Conservation (phyloP, 1,140 invertebrate genomes). For the Polypedilum vanderplanki region DNA sequence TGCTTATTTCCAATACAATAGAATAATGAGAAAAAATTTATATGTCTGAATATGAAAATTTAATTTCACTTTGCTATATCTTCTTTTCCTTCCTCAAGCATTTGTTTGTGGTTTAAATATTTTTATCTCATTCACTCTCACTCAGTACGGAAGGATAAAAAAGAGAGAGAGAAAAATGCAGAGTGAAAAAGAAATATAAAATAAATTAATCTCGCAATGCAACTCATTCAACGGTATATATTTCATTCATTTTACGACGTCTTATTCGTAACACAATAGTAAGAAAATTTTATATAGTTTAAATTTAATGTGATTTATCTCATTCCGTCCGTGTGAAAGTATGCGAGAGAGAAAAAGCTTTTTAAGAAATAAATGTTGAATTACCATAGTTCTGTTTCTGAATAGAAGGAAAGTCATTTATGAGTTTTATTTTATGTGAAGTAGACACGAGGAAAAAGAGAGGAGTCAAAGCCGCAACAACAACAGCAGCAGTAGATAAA, state of each 20-base stretch:
- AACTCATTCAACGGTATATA: not conserved
- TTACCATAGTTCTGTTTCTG: not conserved
- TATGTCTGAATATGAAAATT: no score
- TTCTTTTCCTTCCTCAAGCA: not conserved
- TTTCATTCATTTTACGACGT: not conserved
- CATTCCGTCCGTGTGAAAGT: not conserved
- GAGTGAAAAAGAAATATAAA: not conserved
- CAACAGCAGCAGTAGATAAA: no score
- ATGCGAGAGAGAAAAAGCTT: not conserved
- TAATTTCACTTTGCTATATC: no score
- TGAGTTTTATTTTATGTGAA: not conserved
- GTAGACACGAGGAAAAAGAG: no score
- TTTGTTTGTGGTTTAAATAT: not conserved
- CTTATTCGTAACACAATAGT: not conserved
- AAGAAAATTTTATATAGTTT: no score
- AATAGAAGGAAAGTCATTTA: not conserved
- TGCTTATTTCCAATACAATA: no score
- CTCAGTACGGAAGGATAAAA: not conserved
- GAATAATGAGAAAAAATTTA: no score
- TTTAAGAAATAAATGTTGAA: not conserved
- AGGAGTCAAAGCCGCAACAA: no score
- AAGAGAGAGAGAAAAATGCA: no score
- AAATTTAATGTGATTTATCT: conserved; percentile 14
- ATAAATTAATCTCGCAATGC: not conserved
- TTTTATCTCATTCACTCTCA: not conserved